These are phyloP conservation scores for Epinotia ramella DNA, from an alignment of 2,888 invertebrate species.

Conservation along the genomic window DNA sequence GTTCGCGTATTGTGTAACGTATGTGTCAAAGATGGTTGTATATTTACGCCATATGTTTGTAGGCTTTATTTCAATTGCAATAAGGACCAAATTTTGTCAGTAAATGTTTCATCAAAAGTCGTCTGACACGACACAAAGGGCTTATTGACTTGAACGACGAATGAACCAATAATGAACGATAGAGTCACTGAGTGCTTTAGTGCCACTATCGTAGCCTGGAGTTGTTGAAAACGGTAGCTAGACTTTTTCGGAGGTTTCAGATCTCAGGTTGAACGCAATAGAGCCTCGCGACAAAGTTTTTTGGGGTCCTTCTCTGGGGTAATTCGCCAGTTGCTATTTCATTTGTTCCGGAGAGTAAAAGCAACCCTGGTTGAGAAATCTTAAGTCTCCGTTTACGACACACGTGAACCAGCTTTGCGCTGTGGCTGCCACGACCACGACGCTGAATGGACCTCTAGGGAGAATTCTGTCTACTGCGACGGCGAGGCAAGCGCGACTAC, in stretches of 20 bases:
- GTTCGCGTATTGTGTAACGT: slow-evolving; percentile 12
- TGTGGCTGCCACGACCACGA: background rate
- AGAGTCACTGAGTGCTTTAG: background rate
- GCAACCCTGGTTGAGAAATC: background rate
- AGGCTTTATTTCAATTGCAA: background rate
- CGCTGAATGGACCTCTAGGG: background rate
- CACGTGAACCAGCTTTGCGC: too few species aligned
- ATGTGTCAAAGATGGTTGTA: background rate
- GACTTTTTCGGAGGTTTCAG: background rate
- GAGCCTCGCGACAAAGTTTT: too few species aligned
- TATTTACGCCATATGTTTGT: background rate
- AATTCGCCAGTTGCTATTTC: background rate
- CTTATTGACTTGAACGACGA: background rate
- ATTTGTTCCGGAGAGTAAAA: background rate
- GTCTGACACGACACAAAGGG: background rate
- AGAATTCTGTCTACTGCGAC: too few species aligned
- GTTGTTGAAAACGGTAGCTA: background rate
- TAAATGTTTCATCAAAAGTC: too few species aligned
- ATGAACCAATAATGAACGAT: background rate
- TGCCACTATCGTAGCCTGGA: background rate
- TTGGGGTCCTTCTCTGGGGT: too few species aligned
- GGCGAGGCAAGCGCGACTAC: too few species aligned
- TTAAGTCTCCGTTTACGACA: background rate
- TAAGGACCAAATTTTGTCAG: background rate
- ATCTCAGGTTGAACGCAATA: too few species aligned